Conservation (phyloP, 2,888 invertebrate genomes). For the Sericinus montela region DNA sequence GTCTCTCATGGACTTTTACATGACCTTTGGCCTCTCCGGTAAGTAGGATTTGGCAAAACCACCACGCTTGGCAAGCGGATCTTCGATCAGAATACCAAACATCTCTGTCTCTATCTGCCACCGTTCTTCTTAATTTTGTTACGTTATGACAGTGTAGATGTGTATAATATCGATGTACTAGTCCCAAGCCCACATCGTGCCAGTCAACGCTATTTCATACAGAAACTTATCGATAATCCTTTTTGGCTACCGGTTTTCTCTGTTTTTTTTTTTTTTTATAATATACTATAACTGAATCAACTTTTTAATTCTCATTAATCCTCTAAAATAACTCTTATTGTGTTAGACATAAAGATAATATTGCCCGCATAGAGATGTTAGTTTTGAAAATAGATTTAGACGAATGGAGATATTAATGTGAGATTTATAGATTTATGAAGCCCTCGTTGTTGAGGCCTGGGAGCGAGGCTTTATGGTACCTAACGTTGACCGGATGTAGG, state of each 20-base stretch:
- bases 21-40: too few species aligned
- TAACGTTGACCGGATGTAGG: conserved; percentile 30
- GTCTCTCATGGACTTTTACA: too few species aligned
- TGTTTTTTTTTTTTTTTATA: conserved; percentile 52
- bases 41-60: too few species aligned
- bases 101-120: too few species aligned
- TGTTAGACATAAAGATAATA: conserved; percentile 19
- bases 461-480: conserved; percentile 9
- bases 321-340: conserved; percentile 20
- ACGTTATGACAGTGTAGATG: too few species aligned
- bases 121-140: too few species aligned
- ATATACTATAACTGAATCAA: conserved; percentile 28
- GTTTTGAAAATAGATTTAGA: conserved; percentile 33
- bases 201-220: conserved; percentile 47
- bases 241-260: conserved; percentile 68
- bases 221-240: conserved; percentile 62
- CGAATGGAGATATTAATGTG: conserved; percentile 58
- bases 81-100: too few species aligned
- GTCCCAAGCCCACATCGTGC: conserved; percentile 12
- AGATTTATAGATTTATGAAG: conserved; percentile 54
- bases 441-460: conserved; percentile 17
- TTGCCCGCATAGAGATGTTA: conserved; percentile 15
- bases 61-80: too few species aligned
- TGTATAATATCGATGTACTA: conserved; percentile 10
- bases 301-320: conserved; percentile 6